Conservation (phyloP, 2,888 invertebrate genomes). For the Dasypogon diadema region DNA sequence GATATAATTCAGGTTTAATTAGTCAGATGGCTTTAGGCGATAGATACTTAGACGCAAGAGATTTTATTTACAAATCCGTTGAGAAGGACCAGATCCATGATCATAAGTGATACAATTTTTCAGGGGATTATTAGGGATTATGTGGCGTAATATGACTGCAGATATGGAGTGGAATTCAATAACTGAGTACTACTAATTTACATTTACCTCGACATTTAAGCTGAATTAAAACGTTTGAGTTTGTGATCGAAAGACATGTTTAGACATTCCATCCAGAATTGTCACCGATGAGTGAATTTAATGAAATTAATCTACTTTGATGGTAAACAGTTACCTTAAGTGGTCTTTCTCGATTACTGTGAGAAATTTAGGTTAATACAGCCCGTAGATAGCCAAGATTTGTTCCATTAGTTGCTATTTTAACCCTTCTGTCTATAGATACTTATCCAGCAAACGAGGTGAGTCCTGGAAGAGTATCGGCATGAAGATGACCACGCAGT, state of each 20-base stretch:
- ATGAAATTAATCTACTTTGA: slow-evolving; percentile 30
- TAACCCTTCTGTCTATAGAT: too few relatives aligned
- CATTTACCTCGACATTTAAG: not conserved
- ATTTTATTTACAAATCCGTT: slow-evolving; percentile 2
- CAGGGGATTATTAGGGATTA: slow-evolving; percentile 29
- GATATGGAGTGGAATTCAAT: too few relatives aligned
- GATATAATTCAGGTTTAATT: slow-evolving; percentile 24
- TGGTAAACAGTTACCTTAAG: slow-evolving; percentile 9
- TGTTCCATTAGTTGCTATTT: too few relatives aligned
- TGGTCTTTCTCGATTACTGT: too few relatives aligned
- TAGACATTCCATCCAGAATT: not conserved
- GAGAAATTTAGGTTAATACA: too few relatives aligned
- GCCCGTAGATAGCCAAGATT: too few relatives aligned
- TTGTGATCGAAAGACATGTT: slow-evolving; percentile 1
- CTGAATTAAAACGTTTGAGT: too few relatives aligned
- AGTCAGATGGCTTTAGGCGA: slow-evolving; percentile 9
- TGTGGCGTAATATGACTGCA: slow-evolving; percentile 3
- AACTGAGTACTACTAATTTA: not conserved
- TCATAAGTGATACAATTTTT: slow-evolving; percentile 7
- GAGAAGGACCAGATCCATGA: not conserved
- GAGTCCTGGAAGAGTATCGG: too few relatives aligned
- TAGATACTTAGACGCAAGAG: not conserved
- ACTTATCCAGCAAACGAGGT: too few relatives aligned
- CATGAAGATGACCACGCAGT: too few relatives aligned
- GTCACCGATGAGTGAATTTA: slow-evolving; percentile 23